Base-by-base conservation (phyloP, 2,888 invertebrate genomes). In the Dendrolimus houi region DNA sequence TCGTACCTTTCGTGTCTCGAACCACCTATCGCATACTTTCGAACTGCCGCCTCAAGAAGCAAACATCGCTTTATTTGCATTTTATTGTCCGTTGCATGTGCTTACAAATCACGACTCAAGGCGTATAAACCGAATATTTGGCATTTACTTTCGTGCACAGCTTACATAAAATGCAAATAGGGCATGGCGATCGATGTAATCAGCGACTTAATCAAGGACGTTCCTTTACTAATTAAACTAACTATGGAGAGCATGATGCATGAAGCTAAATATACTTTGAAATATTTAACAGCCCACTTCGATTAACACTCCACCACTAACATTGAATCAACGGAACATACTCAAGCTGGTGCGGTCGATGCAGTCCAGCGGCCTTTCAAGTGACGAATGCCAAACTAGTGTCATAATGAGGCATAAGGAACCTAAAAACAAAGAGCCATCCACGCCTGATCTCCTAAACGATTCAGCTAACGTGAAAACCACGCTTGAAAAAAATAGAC, bases 381-480 rank as follows among this genome's bases (percentile, higher is more conserved):
- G 91, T 71, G 92, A 92, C 56, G 90, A 80, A 76, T 91, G 77
- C 79, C 92, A 77, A 78, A 90, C 77, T 68, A 92, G 81, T 78
- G 91, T 86, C 66, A 92, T 83, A 64, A 86, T 85, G 89, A 87
- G 85, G 74, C 89, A 86, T 68, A 91, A 88, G 76, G 87, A 87
- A 65, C 84, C 90, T 56, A 87, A 75, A 71, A 84, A 79, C 62
- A 87, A 85, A 69, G 92, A 92, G 62, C 90, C 91, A 2, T 91
- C 92, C 9, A 90, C 93, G n/a, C 92, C 93, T 47, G 93, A 93
- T 70, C 75, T 93, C 41, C 72, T 93, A 42, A 92, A 92, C 65
- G 92, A 92, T 62, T 92, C 93, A 3, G 91, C 91, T 7, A 88
- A 89, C 58, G 81, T 87, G 29, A 92, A 87, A 75, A 87, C 89